Evolutionary conservation across 2,888 invertebrate genomes (phyloP).

Genomic region (Cataglyphis altisquamis): DNA sequence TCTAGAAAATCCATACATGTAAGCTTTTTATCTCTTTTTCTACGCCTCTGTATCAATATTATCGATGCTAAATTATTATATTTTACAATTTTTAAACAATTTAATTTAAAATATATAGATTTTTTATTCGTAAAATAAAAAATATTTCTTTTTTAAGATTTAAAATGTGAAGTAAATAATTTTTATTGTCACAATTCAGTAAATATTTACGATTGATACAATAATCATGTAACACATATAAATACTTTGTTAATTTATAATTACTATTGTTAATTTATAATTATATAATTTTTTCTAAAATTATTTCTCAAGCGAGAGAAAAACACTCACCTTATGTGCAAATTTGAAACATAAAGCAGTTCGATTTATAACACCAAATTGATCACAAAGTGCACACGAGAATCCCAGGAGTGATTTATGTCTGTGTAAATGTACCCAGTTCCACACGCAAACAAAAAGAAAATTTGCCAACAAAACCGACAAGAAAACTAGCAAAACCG

Average conservation of each 20-base stretch:
- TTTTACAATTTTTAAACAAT: background rate
- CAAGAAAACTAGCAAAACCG: background rate
- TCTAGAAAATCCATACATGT: background rate
- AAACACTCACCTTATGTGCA: constrained; percentile 12
- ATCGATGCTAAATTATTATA: background rate
- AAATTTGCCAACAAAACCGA: constrained; percentile 11
- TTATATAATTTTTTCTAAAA: background rate
- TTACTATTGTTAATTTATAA: background rate
- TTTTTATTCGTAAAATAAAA: background rate
- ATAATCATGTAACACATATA: background rate
- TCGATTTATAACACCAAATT: constrained; percentile 34
- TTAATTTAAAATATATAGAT: background rate
- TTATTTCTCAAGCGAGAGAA: background rate
- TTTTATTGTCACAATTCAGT: background rate
- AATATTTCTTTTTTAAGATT: background rate
- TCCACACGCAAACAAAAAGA: background rate
- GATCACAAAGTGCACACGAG: constrained; percentile 30
- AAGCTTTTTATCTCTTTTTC: background rate
- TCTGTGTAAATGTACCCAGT: background rate
- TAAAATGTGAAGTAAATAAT: background rate
- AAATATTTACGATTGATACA: background rate
- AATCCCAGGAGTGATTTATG: background rate
- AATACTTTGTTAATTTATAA: background rate
- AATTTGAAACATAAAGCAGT: background rate
- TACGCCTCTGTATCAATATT: background rate